Percentiles rank a stretch among this genome's conserved stretches.
phyloP scores from a whole-genome alignment of 2,113 vertebrate species.

The Taxidea taxus region DNA sequence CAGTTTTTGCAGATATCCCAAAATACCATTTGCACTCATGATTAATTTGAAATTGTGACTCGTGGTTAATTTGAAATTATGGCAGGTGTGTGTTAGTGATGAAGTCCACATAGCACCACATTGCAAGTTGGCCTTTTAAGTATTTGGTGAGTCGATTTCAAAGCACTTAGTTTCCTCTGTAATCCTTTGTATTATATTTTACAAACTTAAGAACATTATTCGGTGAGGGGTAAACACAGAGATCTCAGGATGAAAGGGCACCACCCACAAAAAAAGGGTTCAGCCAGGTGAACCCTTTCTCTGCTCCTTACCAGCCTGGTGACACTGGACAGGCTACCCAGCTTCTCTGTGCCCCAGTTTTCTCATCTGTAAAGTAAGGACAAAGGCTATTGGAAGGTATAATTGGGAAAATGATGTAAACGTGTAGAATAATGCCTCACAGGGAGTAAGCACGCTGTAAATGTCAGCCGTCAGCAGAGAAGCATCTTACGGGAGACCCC shows the following conservation, averaged over 20 bases:
- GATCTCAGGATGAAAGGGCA: neutral
- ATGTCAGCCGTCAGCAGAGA: neutral
- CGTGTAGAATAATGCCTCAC: neutral
- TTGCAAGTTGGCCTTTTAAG: neutral
- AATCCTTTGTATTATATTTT: neutral
- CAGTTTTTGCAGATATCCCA: neutral
- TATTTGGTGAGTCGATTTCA: neutral
- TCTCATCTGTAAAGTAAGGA: neutral
- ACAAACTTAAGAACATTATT: neutral
- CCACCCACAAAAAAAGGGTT: neutral
- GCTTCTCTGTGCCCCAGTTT: neutral
- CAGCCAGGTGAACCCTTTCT: neutral
- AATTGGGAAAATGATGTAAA: neutral
- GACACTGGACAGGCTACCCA: too few species aligned
- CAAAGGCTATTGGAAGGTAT: neutral
- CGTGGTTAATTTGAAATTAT: neutral
- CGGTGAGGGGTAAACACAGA: neutral
- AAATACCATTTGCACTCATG: neutral
- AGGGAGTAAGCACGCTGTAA: neutral
- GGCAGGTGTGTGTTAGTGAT: too few species aligned
- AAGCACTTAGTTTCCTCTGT: neutral
- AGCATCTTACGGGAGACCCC: neutral
- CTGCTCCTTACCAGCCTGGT: neutral
- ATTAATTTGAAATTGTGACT: neutral
- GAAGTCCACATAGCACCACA: neutral